Evolutionary conservation across 2,888 invertebrate species (phyloP), one percentile per base, ranked within the genome.

Genomic region (Ptilodon capucinus): DNA sequence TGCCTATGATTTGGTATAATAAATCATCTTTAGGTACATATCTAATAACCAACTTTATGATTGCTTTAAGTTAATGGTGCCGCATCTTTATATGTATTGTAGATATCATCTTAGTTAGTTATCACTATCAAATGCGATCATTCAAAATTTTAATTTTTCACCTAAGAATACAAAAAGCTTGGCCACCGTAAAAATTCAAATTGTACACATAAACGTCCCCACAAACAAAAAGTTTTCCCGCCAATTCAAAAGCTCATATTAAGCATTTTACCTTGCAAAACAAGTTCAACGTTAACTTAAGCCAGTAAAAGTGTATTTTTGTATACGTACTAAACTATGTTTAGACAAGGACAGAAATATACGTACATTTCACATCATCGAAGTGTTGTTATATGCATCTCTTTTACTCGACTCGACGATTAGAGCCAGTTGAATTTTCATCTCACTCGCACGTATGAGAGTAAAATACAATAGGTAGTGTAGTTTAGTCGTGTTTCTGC

Each of bases 161-260:
- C 21, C 21, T 23, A 23, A 23, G 8, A 2, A 23, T 7, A 23
- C 2, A 28, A 28, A 28, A 28, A 28, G n/a, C 16, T 17, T 14
- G 14, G 32, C 9, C n/a, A 53, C 28, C 35, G 45, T 44, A 40
- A 28, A 47, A 48, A 40, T 35, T 40, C 50, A 49, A 45, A 48
- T 42, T 52, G 21, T 49, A 51, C 53, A 57, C 45, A 35, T 42
- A 36, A 44, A 41, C 57, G 51, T 54, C 57, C 51, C 60, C 62
- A 48, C 55, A 51, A 30, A 42, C 48, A 57, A 55, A 70, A 65
- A 69, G 67, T 64, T 79, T 84, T 84, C 84, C 84, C 84, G 84
- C 84, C 84, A 81, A 77, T 69, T 74, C 62, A 51, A 68, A 58
- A 60, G 51, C 55, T 43, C 19, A 19, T 18, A 5, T 9, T 8